These are phyloP conservation scores for Hirundichthys speculiger DNA, from an alignment of 2,113 vertebrate species.

Conservation along the genomic window DNA sequence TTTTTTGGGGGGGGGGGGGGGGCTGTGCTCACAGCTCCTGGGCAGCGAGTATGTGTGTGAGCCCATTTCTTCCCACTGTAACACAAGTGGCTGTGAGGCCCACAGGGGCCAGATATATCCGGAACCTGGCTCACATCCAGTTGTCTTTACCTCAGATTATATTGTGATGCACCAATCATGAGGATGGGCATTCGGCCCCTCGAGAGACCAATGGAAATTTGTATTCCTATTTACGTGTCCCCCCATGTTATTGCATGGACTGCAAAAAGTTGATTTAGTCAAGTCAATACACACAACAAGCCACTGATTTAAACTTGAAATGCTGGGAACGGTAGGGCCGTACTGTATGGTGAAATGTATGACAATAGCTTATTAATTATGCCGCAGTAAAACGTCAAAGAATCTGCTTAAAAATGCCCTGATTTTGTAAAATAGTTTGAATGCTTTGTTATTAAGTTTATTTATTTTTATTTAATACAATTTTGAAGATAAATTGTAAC, in stretches of 20 bases:
- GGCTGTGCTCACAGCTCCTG: slow-evolving; percentile 38
- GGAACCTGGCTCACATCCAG: slow-evolving; percentile 72
- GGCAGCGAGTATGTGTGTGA: slow-evolving; percentile 70
- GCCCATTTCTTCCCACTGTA: slow-evolving; percentile 76
- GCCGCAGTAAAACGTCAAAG: not conserved
- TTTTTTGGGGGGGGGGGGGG: slow-evolving; percentile 29
- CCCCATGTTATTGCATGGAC: slow-evolving; percentile 19
- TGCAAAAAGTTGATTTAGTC: slow-evolving; percentile 10
- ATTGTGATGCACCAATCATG: slow-evolving; percentile 73
- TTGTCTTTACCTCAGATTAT: slow-evolving; percentile 75
- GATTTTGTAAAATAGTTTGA: not conserved
- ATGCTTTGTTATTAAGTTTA: too few species aligned
- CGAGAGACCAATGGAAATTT: slow-evolving; percentile 62
- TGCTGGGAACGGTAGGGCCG: not conserved
- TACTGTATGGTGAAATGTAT: slow-evolving; percentile 5
- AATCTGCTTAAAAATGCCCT: too few species aligned
- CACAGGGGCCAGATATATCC: slow-evolving; percentile 71
- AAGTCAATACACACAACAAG: not conserved
- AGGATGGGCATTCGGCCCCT: slow-evolving; percentile 59
- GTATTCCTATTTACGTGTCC: slow-evolving; percentile 57
- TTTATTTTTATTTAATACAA: too few species aligned
- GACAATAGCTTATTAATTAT: slow-evolving; percentile 1
- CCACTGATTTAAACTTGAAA: not conserved
- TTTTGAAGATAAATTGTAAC: slow-evolving; percentile 12
- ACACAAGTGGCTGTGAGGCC: slow-evolving; percentile 72